Evolutionary conservation across 2,113 vertebrate species (phyloP), one percentile per base, ranked within the genome.

Genomic region (Silurus meridionalis): DNA sequence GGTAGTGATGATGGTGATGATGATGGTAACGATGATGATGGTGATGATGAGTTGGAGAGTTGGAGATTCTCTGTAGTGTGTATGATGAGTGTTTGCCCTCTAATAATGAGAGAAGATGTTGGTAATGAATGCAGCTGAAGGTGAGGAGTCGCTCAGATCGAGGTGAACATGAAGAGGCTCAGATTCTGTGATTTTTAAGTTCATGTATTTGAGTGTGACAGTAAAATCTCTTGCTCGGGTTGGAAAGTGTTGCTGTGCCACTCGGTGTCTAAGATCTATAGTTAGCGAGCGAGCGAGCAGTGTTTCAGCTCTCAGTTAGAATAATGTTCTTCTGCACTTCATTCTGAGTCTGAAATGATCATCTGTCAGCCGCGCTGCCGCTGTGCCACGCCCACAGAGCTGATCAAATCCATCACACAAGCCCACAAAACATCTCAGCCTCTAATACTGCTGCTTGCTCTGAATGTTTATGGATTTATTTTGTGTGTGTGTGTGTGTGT

Each of bases 391-490:
- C 72, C 72, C 72, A 53, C 72, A 52, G 50, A 0, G 48, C 72
- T 23, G 11, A 7, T 75, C 11, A 6, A 23, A 75, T 75, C 72
- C 23, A 75, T 75, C 72, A 53, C 72, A 11, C 6, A n/a, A 23
- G 5, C 14, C 23, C 72, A 75, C 5, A 52, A 53, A 52, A 75
- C 52, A 75, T 0, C 71, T 52, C 72, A n/a, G 72, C 72, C 72
- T 75, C 50, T 21, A 48, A 19, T 48, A 19, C 37, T 72, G 55
- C 55, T 75, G 48, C 53, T 75, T 75, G 50, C 4, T 14, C 19
- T n/a, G 10, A 21, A 75, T 75, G 50, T n/a, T 52, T 75, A 75
- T 75, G 72, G 50, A 75, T 75, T 75, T n/a, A 53, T 75, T 7
- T 72, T 52, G 17, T 15, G 64, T n/a, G 83, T 66, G 67, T 55